phyloP scores from a whole-genome alignment of 2,797 vertebrate species.

The Darevskia nairensis region DNA sequence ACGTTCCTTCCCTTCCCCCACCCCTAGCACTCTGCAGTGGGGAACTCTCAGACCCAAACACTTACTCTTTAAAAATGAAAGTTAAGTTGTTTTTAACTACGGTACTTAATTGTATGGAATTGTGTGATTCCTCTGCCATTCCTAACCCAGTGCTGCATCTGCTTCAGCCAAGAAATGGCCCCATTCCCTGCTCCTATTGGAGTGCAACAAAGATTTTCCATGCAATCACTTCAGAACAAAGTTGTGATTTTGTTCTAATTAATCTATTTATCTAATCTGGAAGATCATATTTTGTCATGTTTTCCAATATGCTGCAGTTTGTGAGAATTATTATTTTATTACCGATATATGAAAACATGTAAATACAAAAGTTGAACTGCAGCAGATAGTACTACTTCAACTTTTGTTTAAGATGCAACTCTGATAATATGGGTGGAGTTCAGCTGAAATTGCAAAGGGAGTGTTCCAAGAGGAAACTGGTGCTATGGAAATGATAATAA shows the following conservation, averaged over 20 bases:
- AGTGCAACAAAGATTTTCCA: background rate
- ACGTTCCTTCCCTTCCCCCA: too few species aligned
- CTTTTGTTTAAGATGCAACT: background rate
- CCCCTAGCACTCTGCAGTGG: too few species aligned
- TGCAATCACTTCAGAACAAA: background rate
- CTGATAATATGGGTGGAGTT: background rate
- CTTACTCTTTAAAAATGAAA: too few species aligned
- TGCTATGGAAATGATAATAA: slow-evolving; percentile 20
- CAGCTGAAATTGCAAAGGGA: background rate
- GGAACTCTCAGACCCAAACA: too few species aligned
- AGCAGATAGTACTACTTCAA: background rate
- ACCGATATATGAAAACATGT: background rate
- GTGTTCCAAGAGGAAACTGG: background rate
- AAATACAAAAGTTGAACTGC: background rate
- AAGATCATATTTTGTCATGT: background rate
- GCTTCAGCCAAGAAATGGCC: background rate
- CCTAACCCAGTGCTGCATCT: background rate
- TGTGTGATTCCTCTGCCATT: background rate
- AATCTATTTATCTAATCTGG: background rate
- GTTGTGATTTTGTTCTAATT: background rate
- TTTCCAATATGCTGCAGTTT: background rate
- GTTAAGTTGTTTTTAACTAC: background rate
- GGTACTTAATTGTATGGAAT: background rate
- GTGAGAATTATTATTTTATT: background rate
- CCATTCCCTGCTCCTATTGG: background rate